Base-by-base conservation (phyloP, 35 echinoderm and acorn worm genomes). In the Ptychodera flava region DNA sequence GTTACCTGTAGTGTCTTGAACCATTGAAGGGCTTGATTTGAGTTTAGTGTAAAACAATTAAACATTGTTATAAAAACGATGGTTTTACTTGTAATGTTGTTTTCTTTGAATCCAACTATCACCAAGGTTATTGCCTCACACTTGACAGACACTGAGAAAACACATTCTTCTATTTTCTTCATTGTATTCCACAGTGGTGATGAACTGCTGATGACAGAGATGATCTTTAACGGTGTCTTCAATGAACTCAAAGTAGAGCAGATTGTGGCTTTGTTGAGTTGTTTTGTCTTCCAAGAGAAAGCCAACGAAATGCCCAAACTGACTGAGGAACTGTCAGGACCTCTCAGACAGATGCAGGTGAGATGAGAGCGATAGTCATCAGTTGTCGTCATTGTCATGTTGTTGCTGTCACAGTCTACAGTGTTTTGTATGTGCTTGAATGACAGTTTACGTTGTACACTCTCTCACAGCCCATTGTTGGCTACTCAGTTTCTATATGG, bases 221-320 rank as follows among this genome's bases (percentile, higher is more conserved):
- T 99, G 88, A 91, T 99, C 28, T 99, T 99, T 83, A 99, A 99
- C 16, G 96, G 96, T 78, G 82, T 99, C 27, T 99, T 99, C 81
- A 94, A 88, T 34, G 91, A 91, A 37, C 81, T 99, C 85, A 92
- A 79, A 31, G 81, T 91, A 29, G 96, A 99, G 83, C 86, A 99
- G 16, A 86, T 82, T 78, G 90, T 92, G 1, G 85, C 96, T 0
- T 85, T 94, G 16, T 38, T 94, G 0, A 99, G 96, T 83, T 92
- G 90, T 88, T 99, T 99, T 84, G 96, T 99, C 16, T 99, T 99
- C 90, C 93, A 99, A 83, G 96, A 99, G 75, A 99, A 94, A 83
- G 85, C 78, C 36, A 94, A 94, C 28, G 79, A 89, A 28, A 84
- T 81, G n/a, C 96, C 96, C 0, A 99, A 38, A 28, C 79, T 99